Evolutionary conservation across 2,888 invertebrate genomes (phyloP).

Genomic region (Coenonympha glycerion): DNA sequence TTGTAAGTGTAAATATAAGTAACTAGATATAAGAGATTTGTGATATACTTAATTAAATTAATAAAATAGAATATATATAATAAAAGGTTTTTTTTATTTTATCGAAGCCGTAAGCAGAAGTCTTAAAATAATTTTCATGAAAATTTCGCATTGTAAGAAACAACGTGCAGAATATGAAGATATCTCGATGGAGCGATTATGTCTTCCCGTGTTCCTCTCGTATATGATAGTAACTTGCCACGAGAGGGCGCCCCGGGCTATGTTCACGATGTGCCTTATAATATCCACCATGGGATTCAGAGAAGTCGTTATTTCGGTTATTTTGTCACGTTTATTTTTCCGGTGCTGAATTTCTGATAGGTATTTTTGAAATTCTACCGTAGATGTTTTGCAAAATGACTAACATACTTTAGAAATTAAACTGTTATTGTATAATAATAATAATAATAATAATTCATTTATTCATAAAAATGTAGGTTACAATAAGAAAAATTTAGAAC

Average conservation of each 20-base stretch:
- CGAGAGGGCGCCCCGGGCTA: conserved; percentile 6
- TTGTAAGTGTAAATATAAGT: no score
- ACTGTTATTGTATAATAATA: no score
- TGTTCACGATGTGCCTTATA: neutral
- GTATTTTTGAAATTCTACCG: neutral
- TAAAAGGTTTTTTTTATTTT: neutral
- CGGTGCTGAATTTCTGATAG: neutral
- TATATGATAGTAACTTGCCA: conserved; percentile 1
- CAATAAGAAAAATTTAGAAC: no score
- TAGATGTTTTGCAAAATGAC: neutral
- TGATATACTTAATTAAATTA: neutral
- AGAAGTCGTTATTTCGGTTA: neutral
- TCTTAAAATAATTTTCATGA: neutral
- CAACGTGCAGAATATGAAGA: neutral
- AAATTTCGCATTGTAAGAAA: neutral
- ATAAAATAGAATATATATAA: neutral
- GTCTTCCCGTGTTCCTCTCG: conserved; percentile 2
- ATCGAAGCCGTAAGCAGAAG: no score
- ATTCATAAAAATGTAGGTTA: no score
- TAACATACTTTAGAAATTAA: no score
- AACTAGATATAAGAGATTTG: neutral
- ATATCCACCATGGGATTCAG: conserved; percentile 4
- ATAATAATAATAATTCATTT: no score
- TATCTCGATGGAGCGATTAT: conserved; percentile 10
- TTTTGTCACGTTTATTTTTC: conserved; percentile 7